phyloP scores from a whole-genome alignment of 2,797 vertebrate genomes.

The Numenius phaeopus region DNA sequence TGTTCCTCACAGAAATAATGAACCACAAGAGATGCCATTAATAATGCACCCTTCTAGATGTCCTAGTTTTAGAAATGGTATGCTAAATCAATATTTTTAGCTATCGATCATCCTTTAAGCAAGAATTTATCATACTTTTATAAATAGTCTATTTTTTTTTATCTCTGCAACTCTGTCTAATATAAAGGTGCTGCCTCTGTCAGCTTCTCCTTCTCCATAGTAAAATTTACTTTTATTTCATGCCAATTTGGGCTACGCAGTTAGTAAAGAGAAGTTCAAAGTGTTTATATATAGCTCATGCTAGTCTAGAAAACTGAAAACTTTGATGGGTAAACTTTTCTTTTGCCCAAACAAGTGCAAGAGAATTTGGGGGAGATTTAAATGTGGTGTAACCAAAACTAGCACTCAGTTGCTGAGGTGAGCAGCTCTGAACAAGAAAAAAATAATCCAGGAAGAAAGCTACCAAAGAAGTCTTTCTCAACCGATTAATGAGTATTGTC shows the following conservation, averaged over 20 bases:
- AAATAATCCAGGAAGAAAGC: background rate
- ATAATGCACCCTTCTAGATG: background rate
- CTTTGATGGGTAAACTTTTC: background rate
- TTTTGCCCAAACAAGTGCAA: background rate
- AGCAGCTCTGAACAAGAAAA: background rate
- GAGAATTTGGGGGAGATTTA: background rate
- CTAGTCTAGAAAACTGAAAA: background rate
- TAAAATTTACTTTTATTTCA: background rate
- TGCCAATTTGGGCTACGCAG: rapidly evolving
- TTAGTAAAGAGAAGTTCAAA: background rate
- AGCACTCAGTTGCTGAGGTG: rapidly evolving
- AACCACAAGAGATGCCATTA: slow-evolving; percentile 11
- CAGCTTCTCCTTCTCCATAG: background rate
- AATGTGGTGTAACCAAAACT: rapidly evolving
- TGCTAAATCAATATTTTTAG: slow-evolving; percentile 7
- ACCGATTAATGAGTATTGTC: background rate
- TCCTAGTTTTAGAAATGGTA: background rate
- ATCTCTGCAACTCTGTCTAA: background rate
- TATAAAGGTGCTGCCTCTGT: background rate
- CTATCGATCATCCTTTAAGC: background rate
- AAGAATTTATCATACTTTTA: background rate
- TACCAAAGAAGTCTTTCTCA: background rate
- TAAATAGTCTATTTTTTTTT: background rate
- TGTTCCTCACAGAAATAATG: slow-evolving; percentile 11
- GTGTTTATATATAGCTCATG: background rate